Percentiles rank a stretch among this genome's conserved stretches.
These are phyloP conservation scores for Chrysaora quinquecirrha DNA, from an alignment of 30 jellyfish, hydroid and myxozoan genomes.

Conservation along the genomic window DNA sequence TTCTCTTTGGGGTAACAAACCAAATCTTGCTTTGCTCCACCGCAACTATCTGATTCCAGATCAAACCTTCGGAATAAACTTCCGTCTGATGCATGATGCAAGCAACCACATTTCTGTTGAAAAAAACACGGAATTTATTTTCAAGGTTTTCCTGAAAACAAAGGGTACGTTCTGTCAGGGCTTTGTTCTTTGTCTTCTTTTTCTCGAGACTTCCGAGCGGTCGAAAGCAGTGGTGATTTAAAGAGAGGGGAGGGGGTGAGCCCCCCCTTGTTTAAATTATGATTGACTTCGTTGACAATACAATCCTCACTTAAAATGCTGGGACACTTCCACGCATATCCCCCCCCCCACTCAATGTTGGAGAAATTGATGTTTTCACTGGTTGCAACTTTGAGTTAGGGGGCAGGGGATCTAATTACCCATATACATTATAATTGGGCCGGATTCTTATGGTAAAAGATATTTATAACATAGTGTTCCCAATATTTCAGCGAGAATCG, in stretches of 20 bases:
- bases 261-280: neutral
- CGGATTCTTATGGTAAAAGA: no score
- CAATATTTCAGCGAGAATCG: neutral
- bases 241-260: neutral
- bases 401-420: no score
- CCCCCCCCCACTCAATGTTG: no score
- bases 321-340: no score
- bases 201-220: neutral
- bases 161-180: neutral
- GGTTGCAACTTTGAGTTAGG: no score
- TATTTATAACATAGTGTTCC: no score
- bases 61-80: neutral
- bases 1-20: constrained; percentile 6
- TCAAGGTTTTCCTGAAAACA: neutral
- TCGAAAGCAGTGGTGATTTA: neutral
- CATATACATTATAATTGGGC: no score
- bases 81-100: neutral
- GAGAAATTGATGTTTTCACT: no score
- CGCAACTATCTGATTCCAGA: neutral
- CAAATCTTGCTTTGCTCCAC: neutral
- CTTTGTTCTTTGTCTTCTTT: neutral
- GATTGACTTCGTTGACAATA: no score
- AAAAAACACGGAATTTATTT: neutral
- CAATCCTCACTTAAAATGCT: no score
- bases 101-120: neutral